Evolutionary conservation across 30 jellyfish, hydroid and myxozoan species (phyloP), one percentile per base, ranked within the genome.

Genomic region (Hydra vulgaris): DNA sequence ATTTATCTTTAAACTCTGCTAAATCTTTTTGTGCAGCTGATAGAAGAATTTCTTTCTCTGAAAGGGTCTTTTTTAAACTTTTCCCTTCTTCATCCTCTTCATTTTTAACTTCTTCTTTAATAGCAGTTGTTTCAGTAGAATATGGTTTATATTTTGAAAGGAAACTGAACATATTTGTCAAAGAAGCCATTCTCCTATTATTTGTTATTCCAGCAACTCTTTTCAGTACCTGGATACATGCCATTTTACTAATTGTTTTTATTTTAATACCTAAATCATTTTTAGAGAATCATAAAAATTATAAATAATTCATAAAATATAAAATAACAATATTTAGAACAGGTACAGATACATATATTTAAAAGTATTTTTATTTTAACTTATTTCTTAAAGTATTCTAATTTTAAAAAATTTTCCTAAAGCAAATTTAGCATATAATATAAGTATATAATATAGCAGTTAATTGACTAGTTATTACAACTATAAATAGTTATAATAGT

Each of bases 1-100:
- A 91, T 68, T 87, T 91, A 74, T 91, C 98, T 92, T 91, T 88
- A 53, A 77, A 76, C 19, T 88, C 96, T 19, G 75, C 88, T 15
- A 79, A 75, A 26, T 74, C 87, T 40, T 73, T 76, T 18, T 70
- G 79, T 20, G 75, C 75, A n/a, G 75, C 27, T 68, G 25, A 23
- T 3, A 68, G 27, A 68, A 68, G 75, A 23, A 68, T 68, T 68
- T 68, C 75, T 68, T 68, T 68, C 8, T 68, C 75, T 68, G 26
- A 20, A 68, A 68, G 75, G 8, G 16, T 3, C 27, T 68, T 68
- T 68, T 68, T 68, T n/a, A 68, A 68, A 68, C 27, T 23, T 68
- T 68, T 68, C 16, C 27, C 75, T 68, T 20, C 75, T 68, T 68
- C 75, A n/a, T 17, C 71, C 16, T 68, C 75, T n/a, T 68, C 75